Base-by-base conservation (phyloP, 2,888 invertebrate species). In the Pterobdella sp. region DNA sequence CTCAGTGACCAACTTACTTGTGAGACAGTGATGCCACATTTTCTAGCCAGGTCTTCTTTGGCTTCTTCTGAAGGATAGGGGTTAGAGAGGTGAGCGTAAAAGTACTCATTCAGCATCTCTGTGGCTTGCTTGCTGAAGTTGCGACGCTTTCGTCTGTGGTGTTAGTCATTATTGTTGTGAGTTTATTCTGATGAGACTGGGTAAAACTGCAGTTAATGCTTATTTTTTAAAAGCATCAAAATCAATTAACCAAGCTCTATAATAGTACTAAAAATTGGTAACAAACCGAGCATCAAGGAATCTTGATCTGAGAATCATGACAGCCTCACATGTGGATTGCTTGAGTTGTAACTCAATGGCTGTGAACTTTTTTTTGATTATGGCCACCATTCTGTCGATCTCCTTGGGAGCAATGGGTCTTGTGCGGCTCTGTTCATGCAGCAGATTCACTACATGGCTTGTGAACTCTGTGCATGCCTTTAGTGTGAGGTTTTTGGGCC, bases 111-210 rank as follows among this genome's bases (percentile, higher is more conserved):
- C 80, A 98, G 88, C 81, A 97, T 94, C 87, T 98, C 97, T 35
- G 97, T 97, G 73, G 97, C 97, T 85, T 97, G 96, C 87, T 98
- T 98, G 88, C 95, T 96, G 86, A 98, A 98, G 87, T 98, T 98
- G 81, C 97, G 90, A 79, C 97, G 89, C 86, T 98, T 98, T 87
- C 84, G 82, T 80, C 87, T 86, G 70, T n/a, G 65, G n/a, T n/a
- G 31, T 63, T 7, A 7, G 31, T 29, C 14, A 14, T 26, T 63
- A 26, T 63, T 29, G 7, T 26, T 7, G 31, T 63, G 7, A 14
- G 31, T 63, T 42, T 42, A 22, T 42, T 42, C 22, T 7, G 22
- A 22, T 42, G 49, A 22, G 49, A 14, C 10, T 42, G 49, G 7
- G 49, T 42, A 14, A 14, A 14, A 14, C 22, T 42, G 49, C 22